A percentile compares a stretch with the other conserved stretches of the same genome.
Conservation (phyloP, 2,888 invertebrate genomes). For the Tenthredo distinguenda region DNA sequence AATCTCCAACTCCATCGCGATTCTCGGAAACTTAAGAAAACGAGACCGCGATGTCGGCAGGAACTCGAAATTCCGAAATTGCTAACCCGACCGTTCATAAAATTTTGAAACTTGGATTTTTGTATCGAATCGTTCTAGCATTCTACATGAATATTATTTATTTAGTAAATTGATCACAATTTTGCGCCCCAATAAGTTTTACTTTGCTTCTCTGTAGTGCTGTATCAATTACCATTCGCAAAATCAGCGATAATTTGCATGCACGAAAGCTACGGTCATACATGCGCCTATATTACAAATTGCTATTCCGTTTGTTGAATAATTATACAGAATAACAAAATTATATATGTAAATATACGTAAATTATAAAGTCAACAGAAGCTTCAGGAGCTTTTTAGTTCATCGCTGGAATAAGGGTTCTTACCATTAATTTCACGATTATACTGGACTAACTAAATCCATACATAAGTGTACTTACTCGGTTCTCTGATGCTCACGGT, state of each 20-base stretch:
- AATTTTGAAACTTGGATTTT: too few species aligned
- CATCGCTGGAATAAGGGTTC: neutral
- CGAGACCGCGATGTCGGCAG: too few species aligned
- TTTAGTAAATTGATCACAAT: too few species aligned
- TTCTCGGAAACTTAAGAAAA: too few species aligned
- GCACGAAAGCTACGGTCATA: neutral
- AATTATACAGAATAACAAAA: neutral
- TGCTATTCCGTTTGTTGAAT: neutral
- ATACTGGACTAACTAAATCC: neutral
- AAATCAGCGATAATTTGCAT: neutral
- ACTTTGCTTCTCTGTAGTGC: neutral
- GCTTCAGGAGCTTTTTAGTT: neutral
- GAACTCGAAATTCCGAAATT: too few species aligned
- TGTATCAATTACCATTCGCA: neutral
- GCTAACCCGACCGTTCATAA: too few species aligned
- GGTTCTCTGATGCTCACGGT: neutral
- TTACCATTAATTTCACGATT: neutral
- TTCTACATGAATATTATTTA: too few species aligned
- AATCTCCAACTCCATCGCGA: too few species aligned
- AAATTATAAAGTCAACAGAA: neutral
- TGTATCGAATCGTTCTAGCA: too few species aligned
- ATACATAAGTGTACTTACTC: neutral
- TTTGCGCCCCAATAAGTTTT: neutral
- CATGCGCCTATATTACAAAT: neutral
- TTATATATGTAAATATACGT: neutral